Evolutionary conservation across 2,888 invertebrate species (phyloP).

Genomic region (Leptopilina drosophilae): DNA sequence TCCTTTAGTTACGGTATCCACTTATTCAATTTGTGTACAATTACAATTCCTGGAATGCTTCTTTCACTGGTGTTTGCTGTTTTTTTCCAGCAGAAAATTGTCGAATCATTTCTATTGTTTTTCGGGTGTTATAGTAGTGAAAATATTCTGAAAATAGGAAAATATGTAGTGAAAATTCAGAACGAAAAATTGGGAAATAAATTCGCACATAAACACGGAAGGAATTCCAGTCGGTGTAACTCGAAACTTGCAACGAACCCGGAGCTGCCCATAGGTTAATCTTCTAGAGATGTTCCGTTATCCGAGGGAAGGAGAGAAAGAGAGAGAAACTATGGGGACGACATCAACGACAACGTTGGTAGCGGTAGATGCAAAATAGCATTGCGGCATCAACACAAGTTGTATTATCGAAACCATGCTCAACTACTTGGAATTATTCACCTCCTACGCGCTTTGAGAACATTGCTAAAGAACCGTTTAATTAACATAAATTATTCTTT

Average conservation of each 20-base stretch:
- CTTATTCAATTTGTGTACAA: conserved; percentile 24
- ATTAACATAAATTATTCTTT: conserved; percentile 26
- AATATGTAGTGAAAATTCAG: too few relatives aligned
- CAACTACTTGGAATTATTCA: conserved; percentile 22
- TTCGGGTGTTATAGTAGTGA: too few relatives aligned
- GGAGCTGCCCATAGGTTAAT: conserved; percentile 54
- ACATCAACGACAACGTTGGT: conserved; percentile 30
- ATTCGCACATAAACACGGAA: conserved; percentile 46
- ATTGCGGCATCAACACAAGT: conserved; percentile 23
- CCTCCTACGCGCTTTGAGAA: conserved; percentile 15
- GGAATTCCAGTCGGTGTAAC: conserved; percentile 64
- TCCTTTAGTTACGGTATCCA: conserved; percentile 19
- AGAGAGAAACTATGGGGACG: conserved; percentile 14
- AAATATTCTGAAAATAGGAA: too few relatives aligned
- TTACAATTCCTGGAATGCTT: conserved; percentile 18
- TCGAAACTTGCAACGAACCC: conserved; percentile 66
- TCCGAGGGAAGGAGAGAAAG: background rate
- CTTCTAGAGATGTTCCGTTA: conserved; percentile 41
- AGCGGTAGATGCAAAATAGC: conserved; percentile 34
- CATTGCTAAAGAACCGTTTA: conserved; percentile 13
- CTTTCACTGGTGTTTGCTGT: background rate
- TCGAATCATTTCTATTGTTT: background rate
- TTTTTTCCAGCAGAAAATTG: background rate
- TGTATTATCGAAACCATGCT: conserved; percentile 9
- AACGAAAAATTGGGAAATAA: background rate